phyloP scores from a whole-genome alignment of 2,888 invertebrate genomes.

The Dolichopus griseipennis region DNA sequence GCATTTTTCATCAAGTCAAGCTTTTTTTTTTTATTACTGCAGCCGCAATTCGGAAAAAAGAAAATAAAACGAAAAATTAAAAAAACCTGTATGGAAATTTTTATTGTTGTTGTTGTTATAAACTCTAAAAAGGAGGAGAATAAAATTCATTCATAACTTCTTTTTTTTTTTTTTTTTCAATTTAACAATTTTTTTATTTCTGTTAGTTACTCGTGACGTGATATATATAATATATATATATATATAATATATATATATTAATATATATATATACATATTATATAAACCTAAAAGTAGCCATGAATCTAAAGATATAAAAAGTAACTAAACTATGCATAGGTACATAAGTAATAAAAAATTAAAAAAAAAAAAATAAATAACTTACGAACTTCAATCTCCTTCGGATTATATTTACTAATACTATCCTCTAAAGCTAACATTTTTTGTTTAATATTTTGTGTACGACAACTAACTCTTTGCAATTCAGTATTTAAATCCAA shows the following conservation, averaged over 20 bases:
- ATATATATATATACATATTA: background rate
- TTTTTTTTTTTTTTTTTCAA: background rate
- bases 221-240: no score
- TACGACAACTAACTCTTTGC: constrained; percentile 62
- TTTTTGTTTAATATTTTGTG: constrained; percentile 59
- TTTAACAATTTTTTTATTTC: no score
- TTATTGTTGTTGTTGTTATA: no score
- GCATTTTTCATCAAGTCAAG: background rate
- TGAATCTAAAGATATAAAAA: no score
- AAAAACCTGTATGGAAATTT: background rate
- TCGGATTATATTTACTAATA: constrained; percentile 70
- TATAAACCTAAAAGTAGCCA: background rate
- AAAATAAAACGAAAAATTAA: background rate
- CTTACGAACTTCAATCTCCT: constrained; percentile 91
- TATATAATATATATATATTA: no score
- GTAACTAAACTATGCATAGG: background rate
- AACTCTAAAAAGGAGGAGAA: background rate
- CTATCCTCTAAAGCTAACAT: constrained; percentile 61
- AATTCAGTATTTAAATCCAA: constrained; percentile 69
- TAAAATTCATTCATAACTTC: constrained; percentile 2
- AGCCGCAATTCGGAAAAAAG: background rate
- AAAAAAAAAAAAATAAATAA: constrained; percentile 39
- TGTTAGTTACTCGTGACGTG: background rate
- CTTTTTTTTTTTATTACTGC: background rate
- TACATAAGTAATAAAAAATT: no score